A percentile compares a stretch with the other conserved stretches of the same genome.
These are phyloP conservation scores for Diogma glabrata DNA, from an alignment of 2,888 invertebrate species.

Conservation along the genomic window DNA sequence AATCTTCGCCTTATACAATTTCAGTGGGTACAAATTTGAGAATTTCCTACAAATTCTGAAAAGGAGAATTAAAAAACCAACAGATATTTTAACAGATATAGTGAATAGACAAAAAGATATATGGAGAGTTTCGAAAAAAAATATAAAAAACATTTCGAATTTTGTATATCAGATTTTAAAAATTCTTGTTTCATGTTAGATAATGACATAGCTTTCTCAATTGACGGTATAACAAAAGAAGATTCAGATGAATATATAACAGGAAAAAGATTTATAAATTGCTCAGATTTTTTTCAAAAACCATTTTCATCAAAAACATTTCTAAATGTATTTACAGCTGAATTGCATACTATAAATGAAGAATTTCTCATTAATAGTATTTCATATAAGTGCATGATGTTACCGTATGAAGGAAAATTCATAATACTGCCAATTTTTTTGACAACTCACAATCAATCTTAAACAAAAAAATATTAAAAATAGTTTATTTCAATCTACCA, in stretches of 20 bases:
- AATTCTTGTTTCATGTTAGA: not conserved
- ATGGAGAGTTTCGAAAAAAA: not conserved
- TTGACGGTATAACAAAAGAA: not conserved
- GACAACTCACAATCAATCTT: too few species aligned
- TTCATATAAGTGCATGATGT: not conserved
- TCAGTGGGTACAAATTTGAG: conserved; percentile 7
- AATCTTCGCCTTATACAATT: conserved; percentile 6
- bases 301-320: too few species aligned
- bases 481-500: too few species aligned
- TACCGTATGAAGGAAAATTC: not conserved
- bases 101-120: not conserved
- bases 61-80: conserved; percentile 10
- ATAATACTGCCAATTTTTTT: not conserved
- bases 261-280: not conserved
- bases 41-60: conserved; percentile 3
- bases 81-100: conserved; percentile 10
- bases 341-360: not conserved
- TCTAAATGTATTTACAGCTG: not conserved
- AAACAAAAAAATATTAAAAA: too few species aligned
- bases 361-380: not conserved
- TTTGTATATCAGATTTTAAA: not conserved
- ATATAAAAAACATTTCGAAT: not conserved
- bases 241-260: not conserved
- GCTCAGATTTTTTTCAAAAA: too few species aligned
- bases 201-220: not conserved